Base-by-base conservation (phyloP, 1,140 invertebrate species). In the Anastrepha ludens region DNA sequence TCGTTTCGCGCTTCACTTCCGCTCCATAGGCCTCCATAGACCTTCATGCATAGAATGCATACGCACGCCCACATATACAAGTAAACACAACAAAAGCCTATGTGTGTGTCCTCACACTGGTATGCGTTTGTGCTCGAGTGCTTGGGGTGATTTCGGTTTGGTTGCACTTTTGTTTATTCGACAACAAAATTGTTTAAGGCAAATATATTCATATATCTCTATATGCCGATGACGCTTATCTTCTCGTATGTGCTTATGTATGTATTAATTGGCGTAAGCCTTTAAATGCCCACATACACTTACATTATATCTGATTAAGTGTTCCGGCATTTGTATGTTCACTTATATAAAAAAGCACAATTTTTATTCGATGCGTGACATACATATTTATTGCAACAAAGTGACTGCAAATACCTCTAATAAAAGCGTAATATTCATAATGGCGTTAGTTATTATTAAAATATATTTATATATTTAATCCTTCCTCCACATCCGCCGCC, bases 1-100 rank as follows among this genome's bases (percentile, higher is more conserved):
- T 81, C 74, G 74, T 81, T 81, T 81, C n/a, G 47, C 74, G 74
- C 74, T 81, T 81, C 74, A 81, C 74, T 81, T 81, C 74, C 74
- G 74, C 17, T n/a, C 44, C 7, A 55, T 81, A 55, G 47, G 47
- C 47, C 47, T 81, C 44, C 7, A 55, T 81, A 55, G 47, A n/a
- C 47, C 47, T 81, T 17, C 3, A 55, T 81, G 60, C 60, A n/a
- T 15, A 20, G 9, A 55, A 29, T 2, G 3, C n/a, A 67, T 17
- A 58, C 20, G 41, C 7, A 87, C 55, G 11, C 55, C 47, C 6
- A 60, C 11, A 86, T 5, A 15, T 58, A 86, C 20, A 29, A 29
- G 29, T 29, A 29, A 29, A 55, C 50, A 55, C 50, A 5, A 55
- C 50, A 55, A 5, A 55, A 55, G 5, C 5, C 50, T 55, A 55